These are phyloP conservation scores for Mandrillus leucophaeus DNA, from an alignment of 2,113 vertebrate species.

Conservation along the genomic window DNA sequence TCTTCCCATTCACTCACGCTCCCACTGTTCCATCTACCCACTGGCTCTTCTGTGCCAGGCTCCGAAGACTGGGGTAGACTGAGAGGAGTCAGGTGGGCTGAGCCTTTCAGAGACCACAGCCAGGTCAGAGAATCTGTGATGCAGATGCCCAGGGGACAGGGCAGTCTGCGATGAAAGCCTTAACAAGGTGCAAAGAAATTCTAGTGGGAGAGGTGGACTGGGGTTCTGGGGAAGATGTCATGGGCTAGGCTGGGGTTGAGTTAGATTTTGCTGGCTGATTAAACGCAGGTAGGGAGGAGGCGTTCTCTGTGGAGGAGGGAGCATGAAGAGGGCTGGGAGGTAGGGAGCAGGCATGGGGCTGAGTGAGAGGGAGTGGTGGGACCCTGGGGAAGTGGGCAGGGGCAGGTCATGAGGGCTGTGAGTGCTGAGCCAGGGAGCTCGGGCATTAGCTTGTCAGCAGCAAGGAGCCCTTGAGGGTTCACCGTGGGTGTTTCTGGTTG, in stretches of 20 bases:
- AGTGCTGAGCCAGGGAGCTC: too few relatives aligned
- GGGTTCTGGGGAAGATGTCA: neutral
- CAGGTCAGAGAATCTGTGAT: neutral
- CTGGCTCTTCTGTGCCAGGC: neutral
- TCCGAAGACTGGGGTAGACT: neutral
- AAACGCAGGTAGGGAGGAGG: neutral
- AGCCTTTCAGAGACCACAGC: neutral
- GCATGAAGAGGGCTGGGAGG: neutral
- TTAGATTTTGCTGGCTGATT: neutral
- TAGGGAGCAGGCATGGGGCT: neutral
- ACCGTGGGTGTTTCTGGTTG: neutral
- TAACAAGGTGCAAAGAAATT: neutral
- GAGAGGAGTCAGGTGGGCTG: neutral
- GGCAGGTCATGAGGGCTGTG: fast-evolving
- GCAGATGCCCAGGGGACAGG: neutral
- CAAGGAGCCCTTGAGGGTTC: neutral
- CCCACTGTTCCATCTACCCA: neutral
- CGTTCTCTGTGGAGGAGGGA: neutral
- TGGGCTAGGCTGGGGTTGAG: neutral
- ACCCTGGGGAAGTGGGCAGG: neutral
- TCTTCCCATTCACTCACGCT: neutral
- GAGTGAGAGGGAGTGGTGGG: fast-evolving
- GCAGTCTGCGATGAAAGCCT: neutral
- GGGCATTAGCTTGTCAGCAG: neutral
- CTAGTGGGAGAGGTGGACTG: neutral